Evolutionary conservation across 2,888 invertebrate genomes (phyloP).

Genomic region (Drosophila subquinaria): DNA sequence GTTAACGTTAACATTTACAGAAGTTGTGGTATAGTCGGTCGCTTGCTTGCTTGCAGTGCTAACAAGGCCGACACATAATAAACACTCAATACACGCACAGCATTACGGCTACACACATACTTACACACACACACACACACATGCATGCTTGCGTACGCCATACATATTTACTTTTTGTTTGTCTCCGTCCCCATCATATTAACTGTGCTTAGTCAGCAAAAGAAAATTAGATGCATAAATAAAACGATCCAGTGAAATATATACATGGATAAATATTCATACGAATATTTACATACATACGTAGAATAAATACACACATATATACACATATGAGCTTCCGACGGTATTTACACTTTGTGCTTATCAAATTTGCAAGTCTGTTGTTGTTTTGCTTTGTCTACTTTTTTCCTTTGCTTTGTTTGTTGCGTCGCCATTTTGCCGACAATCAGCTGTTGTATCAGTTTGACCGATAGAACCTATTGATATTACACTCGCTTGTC

Average conservation of each 20-base stretch:
- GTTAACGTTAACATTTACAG: slow-evolving; percentile 29
- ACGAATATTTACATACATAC: slow-evolving; percentile 26
- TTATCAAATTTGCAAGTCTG: slow-evolving; percentile 45
- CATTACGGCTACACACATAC: slow-evolving; percentile 23
- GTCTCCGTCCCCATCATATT: slow-evolving; percentile 39
- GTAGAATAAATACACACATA: slow-evolving; percentile 1
- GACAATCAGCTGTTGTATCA: slow-evolving; percentile 69
- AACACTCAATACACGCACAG: slow-evolving; percentile 27
- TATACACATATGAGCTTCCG: not conserved
- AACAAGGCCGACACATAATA: slow-evolving; percentile 47
- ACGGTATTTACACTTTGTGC: slow-evolving; percentile 21
- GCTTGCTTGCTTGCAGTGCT: slow-evolving; percentile 57
- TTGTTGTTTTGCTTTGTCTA: slow-evolving; percentile 35
- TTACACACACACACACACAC: slow-evolving; percentile 26
- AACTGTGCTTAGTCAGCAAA: slow-evolving; percentile 66
- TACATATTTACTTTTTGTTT: slow-evolving; percentile 65
- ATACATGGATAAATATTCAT: slow-evolving; percentile 27
- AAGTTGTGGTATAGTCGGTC: slow-evolving; percentile 44
- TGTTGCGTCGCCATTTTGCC: slow-evolving; percentile 57
- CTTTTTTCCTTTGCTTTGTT: slow-evolving; percentile 28
- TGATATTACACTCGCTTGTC: slow-evolving; percentile 13
- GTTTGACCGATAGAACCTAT: slow-evolving; percentile 54
- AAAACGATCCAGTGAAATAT: slow-evolving; percentile 37
- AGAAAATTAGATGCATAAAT: slow-evolving; percentile 51
- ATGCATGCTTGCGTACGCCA: slow-evolving; percentile 59